phyloP scores from a whole-genome alignment of 2,797 vertebrate species.

The Hydrolagus colliei region DNA sequence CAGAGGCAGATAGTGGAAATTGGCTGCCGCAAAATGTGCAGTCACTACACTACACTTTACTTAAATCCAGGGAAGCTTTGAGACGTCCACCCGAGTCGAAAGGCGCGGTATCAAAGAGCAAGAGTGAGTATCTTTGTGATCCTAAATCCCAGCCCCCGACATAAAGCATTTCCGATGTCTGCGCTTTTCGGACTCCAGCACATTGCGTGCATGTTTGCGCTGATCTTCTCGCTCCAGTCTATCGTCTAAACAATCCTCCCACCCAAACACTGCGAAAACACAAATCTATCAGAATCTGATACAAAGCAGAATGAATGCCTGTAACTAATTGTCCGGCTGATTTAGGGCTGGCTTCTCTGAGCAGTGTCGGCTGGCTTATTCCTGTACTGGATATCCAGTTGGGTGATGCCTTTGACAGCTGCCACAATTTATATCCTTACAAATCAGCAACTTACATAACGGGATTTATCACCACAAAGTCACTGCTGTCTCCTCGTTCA shows the following conservation, averaged over 20 bases:
- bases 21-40: too few species aligned
- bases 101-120: too few species aligned
- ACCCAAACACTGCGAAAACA: neutral
- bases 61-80: too few species aligned
- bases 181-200: slow-evolving; percentile 9
- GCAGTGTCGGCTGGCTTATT: neutral
- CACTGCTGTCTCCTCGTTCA: neutral
- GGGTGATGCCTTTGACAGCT: slow-evolving; percentile 7
- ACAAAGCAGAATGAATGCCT: slow-evolving; percentile 15
- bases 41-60: too few species aligned
- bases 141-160: too few species aligned
- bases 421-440: slow-evolving; percentile 6
- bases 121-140: too few species aligned
- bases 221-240: neutral
- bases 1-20: too few species aligned
- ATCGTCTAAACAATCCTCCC: slow-evolving; percentile 1
- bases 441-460: neutral
- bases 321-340: slow-evolving; percentile 20
- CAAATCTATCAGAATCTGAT: slow-evolving; percentile 11
- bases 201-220: neutral
- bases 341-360: slow-evolving; percentile 15
- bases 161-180: neutral
- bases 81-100: too few species aligned
- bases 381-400: neutral
- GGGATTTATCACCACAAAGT: neutral